These are phyloP conservation scores for Erynnis tages DNA, from an alignment of 2,888 invertebrate genomes.

Conservation along the genomic window DNA sequence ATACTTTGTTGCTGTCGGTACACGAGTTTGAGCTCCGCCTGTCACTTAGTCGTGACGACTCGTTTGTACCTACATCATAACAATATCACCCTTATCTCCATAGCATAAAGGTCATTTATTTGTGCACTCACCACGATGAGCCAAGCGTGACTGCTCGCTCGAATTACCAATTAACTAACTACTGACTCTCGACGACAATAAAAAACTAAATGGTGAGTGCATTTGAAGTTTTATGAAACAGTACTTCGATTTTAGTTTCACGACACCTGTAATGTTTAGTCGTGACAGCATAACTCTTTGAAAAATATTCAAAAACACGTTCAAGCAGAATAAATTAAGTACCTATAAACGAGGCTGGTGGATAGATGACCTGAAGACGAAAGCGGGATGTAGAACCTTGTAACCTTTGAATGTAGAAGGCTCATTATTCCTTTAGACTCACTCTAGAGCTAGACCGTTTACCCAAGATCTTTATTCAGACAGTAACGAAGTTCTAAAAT, in stretches of 20 bases:
- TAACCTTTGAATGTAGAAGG: too few relatives aligned
- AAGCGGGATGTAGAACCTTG: too few relatives aligned
- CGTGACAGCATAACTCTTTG: too few relatives aligned
- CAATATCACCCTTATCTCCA: constrained; percentile 12
- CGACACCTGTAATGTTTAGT: not conserved
- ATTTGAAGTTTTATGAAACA: constrained; percentile 2
- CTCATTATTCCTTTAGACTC: too few relatives aligned
- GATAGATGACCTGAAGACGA: too few relatives aligned
- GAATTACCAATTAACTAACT: constrained; percentile 53
- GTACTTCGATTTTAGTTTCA: not conserved
- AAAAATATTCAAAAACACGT: too few relatives aligned
- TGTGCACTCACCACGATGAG: constrained; percentile 27
- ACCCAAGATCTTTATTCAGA: too few relatives aligned
- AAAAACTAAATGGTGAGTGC: constrained; percentile 27
- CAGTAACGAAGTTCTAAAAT: too few relatives aligned
- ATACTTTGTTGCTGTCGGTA: constrained; percentile 22
- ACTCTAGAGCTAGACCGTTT: too few relatives aligned
- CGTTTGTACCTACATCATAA: constrained; percentile 31
- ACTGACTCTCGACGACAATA: constrained; percentile 42
- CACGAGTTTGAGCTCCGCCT: constrained; percentile 28
- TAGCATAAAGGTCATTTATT: constrained; percentile 26
- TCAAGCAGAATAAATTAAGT: too few relatives aligned
- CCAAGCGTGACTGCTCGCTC: constrained; percentile 47
- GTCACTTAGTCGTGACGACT: constrained; percentile 41
- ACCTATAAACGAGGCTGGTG: too few relatives aligned